These are phyloP conservation scores for Lasioglossum lativentre DNA, from an alignment of 2,888 invertebrate species.

Conservation along the genomic window DNA sequence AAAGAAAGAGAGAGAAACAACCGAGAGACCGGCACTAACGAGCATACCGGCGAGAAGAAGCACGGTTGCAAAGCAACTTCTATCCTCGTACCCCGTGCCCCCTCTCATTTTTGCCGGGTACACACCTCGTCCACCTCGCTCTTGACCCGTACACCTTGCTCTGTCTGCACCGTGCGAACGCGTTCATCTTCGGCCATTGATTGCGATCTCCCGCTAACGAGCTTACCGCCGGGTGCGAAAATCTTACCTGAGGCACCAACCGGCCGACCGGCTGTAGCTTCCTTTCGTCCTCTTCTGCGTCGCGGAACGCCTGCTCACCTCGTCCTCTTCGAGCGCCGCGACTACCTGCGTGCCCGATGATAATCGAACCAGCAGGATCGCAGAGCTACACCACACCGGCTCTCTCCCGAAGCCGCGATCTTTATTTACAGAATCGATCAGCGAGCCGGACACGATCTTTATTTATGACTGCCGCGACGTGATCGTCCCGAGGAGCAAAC, in stretches of 20 bases:
- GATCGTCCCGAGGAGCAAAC: constrained; percentile 11
- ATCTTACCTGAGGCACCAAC: constrained; percentile 74
- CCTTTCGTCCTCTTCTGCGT: constrained; percentile 46
- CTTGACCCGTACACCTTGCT: constrained; percentile 45
- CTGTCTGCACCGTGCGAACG: constrained; percentile 75
- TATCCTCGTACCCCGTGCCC: constrained; percentile 15
- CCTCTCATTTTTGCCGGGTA: constrained; percentile 47
- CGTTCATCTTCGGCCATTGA: constrained; percentile 83
- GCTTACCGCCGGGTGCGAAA: constrained; percentile 82
- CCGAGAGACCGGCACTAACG: constrained; percentile 76
- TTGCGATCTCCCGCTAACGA: constrained; percentile 82
- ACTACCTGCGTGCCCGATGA: constrained; percentile 65
- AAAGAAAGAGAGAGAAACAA: constrained; percentile 35
- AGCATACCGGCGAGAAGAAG: constrained; percentile 68
- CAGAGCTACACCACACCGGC: constrained; percentile 18
- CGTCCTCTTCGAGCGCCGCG: constrained; percentile 31
- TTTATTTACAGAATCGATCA: constrained; percentile 73
- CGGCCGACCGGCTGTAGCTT: constrained; percentile 50
- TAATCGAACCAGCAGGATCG: constrained; percentile 65
- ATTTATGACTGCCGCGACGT: constrained; percentile 60
- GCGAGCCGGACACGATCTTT: constrained; percentile 54
- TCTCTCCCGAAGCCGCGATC: constrained; percentile 47
- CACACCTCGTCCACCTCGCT: constrained; percentile 23
- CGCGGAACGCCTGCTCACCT: constrained; percentile 29
- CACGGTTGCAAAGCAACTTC: constrained; percentile 72